Percentiles rank a stretch among this genome's conserved stretches.
Conservation (phyloP, 2,888 invertebrate genomes). For the Metallyticus violacea region DNA sequence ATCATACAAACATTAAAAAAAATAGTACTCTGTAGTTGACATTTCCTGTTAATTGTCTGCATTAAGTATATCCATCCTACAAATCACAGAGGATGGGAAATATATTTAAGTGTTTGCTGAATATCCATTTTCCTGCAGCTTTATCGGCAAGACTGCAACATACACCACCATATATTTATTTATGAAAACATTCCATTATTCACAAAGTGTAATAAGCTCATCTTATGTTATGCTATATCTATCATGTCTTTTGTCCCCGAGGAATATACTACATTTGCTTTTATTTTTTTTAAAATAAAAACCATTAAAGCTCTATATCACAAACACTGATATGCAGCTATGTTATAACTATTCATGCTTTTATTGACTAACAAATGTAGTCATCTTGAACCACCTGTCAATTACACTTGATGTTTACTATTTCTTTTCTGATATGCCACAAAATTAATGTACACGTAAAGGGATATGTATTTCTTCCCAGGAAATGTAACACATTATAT, state of each 20-base stretch:
- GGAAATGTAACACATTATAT: no score
- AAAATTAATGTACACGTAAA: no score
- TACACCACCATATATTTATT: neutral
- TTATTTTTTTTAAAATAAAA: neutral
- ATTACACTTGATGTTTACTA: no score
- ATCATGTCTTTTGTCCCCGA: no score
- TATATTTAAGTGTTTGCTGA: neutral
- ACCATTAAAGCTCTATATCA: neutral
- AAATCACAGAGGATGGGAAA: neutral
- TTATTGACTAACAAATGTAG: no score
- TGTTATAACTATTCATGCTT: no score
- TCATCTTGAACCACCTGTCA: no score
- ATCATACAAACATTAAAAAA: neutral
- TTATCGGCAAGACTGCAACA: neutral
- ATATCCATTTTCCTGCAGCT: neutral
- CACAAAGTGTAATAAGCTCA: neutral
- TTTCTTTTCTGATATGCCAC: no score
- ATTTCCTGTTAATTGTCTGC: neutral
- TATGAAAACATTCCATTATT: neutral
- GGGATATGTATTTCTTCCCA: neutral
- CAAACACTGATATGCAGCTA: neutral
- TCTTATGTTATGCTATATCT: neutral
- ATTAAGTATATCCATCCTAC: neutral
- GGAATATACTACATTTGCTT: no score
- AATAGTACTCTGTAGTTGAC: neutral